Evolutionary conservation across 1,140 invertebrate genomes (phyloP).

Genomic region (Philopotamus ludificatus): DNA sequence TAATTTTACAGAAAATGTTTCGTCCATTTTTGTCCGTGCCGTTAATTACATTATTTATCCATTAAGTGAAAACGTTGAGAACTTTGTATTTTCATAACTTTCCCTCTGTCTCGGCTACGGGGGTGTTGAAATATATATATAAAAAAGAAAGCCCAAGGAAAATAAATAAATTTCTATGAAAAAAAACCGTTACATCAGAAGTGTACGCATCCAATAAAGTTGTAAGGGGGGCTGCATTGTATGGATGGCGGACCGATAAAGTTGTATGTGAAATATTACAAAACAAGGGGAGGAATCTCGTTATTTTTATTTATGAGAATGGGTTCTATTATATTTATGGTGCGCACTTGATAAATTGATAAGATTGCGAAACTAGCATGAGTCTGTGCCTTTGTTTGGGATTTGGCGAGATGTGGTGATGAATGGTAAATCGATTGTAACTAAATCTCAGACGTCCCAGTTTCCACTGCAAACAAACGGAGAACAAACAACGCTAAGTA

Average conservation of each 20-base stretch:
- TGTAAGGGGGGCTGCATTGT: slow-evolving; percentile 22
- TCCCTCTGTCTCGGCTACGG: too few relatives aligned
- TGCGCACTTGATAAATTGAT: slow-evolving; percentile 34
- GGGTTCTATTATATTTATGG: slow-evolving; percentile 22
- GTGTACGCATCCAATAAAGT: slow-evolving; percentile 17
- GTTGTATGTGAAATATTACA: slow-evolving; percentile 26
- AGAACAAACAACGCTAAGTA: too few relatives aligned
- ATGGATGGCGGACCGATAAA: slow-evolving; percentile 25
- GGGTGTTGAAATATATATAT: too few relatives aligned
- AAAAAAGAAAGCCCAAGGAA: too few relatives aligned
- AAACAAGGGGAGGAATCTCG: slow-evolving; percentile 19
- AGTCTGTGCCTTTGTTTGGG: slow-evolving; percentile 17
- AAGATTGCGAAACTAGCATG: slow-evolving; percentile 24
- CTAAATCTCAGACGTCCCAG: too few relatives aligned
- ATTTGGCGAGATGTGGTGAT: slow-evolving; percentile 5
- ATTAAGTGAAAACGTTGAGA: too few relatives aligned
- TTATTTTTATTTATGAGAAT: slow-evolving; percentile 34
- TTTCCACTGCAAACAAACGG: too few relatives aligned
- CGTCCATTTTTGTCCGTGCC: too few relatives aligned
- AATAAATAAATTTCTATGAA: too few relatives aligned
- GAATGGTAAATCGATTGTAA: slow-evolving; percentile 19
- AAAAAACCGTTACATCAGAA: background rate
- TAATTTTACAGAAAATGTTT: too few relatives aligned
- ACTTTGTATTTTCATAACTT: too few relatives aligned
- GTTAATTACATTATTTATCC: too few relatives aligned